Percentiles rank a stretch among this genome's conserved stretches.
Conservation (phyloP, 2,113 vertebrate species). For the Barnardius zonarius region DNA sequence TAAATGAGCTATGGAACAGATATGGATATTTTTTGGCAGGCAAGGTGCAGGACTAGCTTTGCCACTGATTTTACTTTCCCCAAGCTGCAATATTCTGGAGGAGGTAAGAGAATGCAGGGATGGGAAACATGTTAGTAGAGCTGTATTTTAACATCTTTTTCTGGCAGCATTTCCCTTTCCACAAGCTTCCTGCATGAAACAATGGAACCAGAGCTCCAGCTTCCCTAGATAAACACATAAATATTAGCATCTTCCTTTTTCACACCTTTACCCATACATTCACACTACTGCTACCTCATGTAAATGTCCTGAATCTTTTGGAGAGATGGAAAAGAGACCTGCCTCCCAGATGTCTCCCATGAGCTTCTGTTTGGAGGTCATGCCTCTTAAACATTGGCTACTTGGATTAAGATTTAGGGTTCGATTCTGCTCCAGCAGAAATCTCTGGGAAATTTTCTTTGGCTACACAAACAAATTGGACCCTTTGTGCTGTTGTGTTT, state of each 20-base stretch:
- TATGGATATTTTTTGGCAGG: background rate
- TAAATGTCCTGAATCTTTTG: background rate
- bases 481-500: background rate
- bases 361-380: background rate
- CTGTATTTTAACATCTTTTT: background rate
- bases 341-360: background rate
- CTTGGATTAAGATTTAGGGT: background rate
- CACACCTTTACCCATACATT: background rate
- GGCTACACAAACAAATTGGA: background rate
- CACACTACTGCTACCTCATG: background rate
- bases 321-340: background rate
- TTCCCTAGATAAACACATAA: background rate
- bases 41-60: background rate
- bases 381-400: background rate
- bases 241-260: background rate
- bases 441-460: background rate
- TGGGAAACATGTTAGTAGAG: background rate
- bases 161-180: background rate
- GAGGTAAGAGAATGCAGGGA: background rate
- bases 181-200: background rate
- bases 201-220: background rate
- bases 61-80: background rate
- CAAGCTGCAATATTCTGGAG: constrained; percentile 4
- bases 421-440: background rate
- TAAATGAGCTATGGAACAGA: background rate